Conservation (phyloP, 2,113 vertebrate genomes). For the Clinocottus analis region DNA sequence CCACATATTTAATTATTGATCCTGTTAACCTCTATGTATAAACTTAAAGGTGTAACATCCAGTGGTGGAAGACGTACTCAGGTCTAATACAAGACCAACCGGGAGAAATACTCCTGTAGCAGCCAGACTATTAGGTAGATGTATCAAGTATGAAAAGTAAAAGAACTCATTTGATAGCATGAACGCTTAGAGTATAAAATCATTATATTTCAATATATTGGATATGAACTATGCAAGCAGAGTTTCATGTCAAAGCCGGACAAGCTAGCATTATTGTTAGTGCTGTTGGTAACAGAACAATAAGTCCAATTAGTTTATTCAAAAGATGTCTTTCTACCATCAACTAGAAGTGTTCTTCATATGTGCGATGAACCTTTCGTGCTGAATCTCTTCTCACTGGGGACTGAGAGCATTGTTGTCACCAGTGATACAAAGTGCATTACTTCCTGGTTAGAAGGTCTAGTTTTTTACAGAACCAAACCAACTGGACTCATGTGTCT, state of each 20-base stretch:
- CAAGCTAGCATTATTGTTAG: neutral
- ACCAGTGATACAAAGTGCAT: neutral
- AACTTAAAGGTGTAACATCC: neutral
- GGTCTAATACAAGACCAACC: neutral
- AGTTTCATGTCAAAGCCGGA: neutral
- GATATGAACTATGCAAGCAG: neutral
- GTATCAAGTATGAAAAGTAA: neutral
- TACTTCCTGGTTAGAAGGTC: too few relatives aligned
- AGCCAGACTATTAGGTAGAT: neutral
- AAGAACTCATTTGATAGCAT: neutral
- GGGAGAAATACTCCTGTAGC: neutral
- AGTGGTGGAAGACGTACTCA: neutral
- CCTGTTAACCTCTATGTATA: neutral
- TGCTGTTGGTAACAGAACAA: neutral
- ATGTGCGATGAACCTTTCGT: neutral
- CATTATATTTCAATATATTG: neutral
- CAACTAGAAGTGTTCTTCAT: neutral
- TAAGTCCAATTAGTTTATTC: neutral
- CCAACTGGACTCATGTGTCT: too few relatives aligned
- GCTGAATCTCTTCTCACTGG: neutral
- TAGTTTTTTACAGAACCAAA: neutral
- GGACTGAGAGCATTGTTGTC: neutral
- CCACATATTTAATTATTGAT: neutral
- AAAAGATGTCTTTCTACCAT: neutral
- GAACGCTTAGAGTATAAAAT: neutral